Evolutionary conservation across 2,797 vertebrate species (phyloP), one percentile per base, ranked within the genome.

Genomic region (Cheirogaleus major): DNA sequence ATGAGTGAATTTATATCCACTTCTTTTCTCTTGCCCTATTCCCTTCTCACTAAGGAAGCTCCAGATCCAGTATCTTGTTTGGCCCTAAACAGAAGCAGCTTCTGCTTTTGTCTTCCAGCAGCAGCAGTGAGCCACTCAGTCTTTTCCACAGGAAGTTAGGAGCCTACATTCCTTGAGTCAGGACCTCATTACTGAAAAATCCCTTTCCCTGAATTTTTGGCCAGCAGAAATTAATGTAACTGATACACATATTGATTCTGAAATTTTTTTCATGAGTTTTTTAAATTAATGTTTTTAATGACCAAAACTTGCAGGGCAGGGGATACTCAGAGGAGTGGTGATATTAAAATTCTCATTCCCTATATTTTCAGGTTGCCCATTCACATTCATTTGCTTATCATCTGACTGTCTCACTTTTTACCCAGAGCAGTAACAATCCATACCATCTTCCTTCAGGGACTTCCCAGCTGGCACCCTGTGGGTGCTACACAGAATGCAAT

Each of bases 361-460:
- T 97, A 35, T 91, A 79, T 43, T 85, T 91, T 80, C 41, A 78
- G 81, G 70, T 92, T 91, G 32, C 73, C 82, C 48, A 30, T 91
- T 87, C 72, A 78, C 48, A 84, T 86, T 87, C 25, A 95, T 93
- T 75, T 95, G 61, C 61, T 75, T 91, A n/a, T 75, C 90, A 84
- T 89, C 96, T 84, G 69, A 80, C 43, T 93, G 75, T 92, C 86
- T 95, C 79, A 82, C 91, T 95, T 93, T 92, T 70, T 93, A 87
- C 61, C 83, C 93, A 89, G 88, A 97, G 75, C 80, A 88, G 59
- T 96, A 96, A 86, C 67, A 69, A 89, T 84, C 52, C 86, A 93
- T 41, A 91, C 79, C 85, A 45, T 95, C 70, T 95, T 95, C 94
- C 94, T 97, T 95, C 76, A 97, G 94, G 94, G 94, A 96, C 85